Evolutionary conservation across 2,888 invertebrate species (phyloP), one percentile per base, ranked within the genome.

Genomic region (Euspilapteryx auroguttella): DNA sequence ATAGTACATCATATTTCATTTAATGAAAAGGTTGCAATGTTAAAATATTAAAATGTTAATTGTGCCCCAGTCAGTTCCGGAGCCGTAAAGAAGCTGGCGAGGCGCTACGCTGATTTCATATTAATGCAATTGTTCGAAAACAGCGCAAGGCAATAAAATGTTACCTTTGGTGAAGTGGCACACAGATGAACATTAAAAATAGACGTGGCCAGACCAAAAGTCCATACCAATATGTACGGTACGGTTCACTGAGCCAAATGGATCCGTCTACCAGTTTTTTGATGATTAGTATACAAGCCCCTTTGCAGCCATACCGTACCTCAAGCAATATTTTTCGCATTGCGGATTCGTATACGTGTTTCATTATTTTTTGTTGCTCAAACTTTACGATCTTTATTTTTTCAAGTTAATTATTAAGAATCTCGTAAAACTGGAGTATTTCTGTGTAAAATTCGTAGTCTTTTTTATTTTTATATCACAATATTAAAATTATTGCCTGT

Each of bases 81-180:
- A 41, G 61, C 64, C 53, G 58, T 68, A 64, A 69, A 66, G 66
- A 65, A 58, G 54, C 42, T 47, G 43, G 47, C 49, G 52, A 53
- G 52, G 54, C 51, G 54, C 54, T 55, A 51, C 49, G 56, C 57
- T 68, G 65, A 69, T 71, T 64, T 62, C 68, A 66, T 73, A 69
- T 73, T 71, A 69, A 73, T 71, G 73, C 65, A 68, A 73, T 73
- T 68, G 68, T 68, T 71, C 59, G 63, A 64, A 68, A 69, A 68
- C 64, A 59, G 57, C 52, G 57, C 51, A 44, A 39, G 52, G 59
- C 55, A 51, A 68, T 71, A 71, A 68, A 69, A 66, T 66, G 58
- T 64, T 55, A 58, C 59, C 56, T 65, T 25, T 15, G 23, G 13
- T n/a, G 14, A 12, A 12, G 20, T 24, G 11, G 11, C 4, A 8